Evolutionary conservation across 2,888 invertebrate species (phyloP).

Genomic region (Petrophora chlorosata): DNA sequence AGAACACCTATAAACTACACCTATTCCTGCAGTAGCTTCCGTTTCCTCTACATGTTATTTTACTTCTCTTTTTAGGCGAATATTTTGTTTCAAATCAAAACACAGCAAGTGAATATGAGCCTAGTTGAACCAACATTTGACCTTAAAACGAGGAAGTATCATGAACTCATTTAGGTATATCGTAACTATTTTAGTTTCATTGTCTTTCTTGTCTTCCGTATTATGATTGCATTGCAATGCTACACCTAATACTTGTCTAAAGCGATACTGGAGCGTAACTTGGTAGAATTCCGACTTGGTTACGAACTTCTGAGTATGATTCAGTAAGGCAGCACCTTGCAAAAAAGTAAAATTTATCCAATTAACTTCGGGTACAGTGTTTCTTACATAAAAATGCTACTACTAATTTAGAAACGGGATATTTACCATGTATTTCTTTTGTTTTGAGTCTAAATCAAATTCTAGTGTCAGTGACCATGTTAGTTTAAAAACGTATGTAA

Average conservation of each 20-base stretch:
- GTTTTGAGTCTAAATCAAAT: too few species aligned
- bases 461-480: too few species aligned
- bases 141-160: constrained; percentile 34
- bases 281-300: neutral
- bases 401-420: too few species aligned
- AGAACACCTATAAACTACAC: neutral
- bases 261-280: constrained; percentile 4
- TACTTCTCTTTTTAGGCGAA: neutral
- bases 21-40: constrained; percentile 2
- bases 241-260: neutral
- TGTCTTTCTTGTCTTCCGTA: constrained; percentile 25
- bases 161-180: constrained; percentile 24
- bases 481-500: too few species aligned
- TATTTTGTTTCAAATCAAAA: constrained; percentile 13
- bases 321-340: too few species aligned
- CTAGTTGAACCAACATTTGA: constrained; percentile 27
- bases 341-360: too few species aligned
- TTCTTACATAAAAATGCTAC: too few species aligned
- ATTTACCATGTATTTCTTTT: too few species aligned
- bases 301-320: neutral
- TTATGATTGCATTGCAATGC: neutral
- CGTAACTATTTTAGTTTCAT: constrained; percentile 28
- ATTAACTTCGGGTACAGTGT: too few species aligned
- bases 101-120: constrained; percentile 1
- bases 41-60: constrained; percentile 4